phyloP scores from a whole-genome alignment of 2,113 vertebrate species.

The Panthera leo region DNA sequence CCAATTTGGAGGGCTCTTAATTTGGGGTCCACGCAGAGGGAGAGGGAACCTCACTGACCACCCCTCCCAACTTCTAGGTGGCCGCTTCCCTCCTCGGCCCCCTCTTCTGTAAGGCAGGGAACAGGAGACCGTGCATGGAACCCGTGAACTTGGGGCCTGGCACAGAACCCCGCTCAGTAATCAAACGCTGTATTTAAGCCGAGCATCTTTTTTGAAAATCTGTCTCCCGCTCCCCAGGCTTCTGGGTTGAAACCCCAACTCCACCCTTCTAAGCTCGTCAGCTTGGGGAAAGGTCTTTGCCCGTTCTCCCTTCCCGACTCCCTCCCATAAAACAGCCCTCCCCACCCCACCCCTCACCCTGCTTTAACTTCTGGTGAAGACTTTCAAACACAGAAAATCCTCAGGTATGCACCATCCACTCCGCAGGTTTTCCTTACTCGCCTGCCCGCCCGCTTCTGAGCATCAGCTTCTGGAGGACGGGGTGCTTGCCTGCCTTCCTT shows the following conservation, averaged over 20 bases:
- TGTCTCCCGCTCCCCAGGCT: background rate
- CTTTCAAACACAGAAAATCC: background rate
- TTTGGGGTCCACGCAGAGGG: background rate
- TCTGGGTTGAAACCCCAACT: background rate
- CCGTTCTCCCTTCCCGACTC: background rate
- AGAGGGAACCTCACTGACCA: background rate
- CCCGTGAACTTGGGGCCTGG: background rate
- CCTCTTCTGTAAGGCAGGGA: background rate
- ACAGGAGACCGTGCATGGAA: background rate
- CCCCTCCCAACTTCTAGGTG: background rate
- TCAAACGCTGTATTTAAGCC: background rate
- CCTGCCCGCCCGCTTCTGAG: accelerated
- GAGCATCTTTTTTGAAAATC: background rate
- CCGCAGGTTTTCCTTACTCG: background rate
- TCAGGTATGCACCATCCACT: background rate
- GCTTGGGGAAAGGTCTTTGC: background rate
- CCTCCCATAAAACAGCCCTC: too few relatives aligned
- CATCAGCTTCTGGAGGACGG: background rate
- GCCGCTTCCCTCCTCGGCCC: background rate
- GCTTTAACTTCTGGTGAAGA: background rate
- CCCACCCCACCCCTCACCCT: background rate
- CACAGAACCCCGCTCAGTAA: background rate
- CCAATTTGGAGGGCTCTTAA: background rate
- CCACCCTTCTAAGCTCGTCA: background rate
- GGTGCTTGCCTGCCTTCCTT: background rate